These are phyloP conservation scores for Eurystomus glaucurus DNA, from an alignment of 2,797 vertebrate genomes.

Conservation along the genomic window DNA sequence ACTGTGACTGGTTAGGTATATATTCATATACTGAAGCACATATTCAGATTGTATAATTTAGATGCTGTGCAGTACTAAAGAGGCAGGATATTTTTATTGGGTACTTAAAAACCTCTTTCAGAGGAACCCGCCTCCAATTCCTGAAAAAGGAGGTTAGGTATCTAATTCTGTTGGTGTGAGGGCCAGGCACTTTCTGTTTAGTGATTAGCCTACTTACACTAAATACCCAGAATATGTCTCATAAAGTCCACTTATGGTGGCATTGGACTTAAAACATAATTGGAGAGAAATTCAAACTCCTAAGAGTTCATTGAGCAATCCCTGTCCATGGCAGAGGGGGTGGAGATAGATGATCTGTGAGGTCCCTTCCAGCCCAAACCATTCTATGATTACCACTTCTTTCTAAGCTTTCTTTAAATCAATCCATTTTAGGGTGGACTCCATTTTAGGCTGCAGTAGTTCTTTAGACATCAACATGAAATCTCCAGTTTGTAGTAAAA, in stretches of 20 bases:
- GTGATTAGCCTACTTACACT: neutral
- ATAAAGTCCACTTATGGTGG: neutral
- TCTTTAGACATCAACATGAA: neutral
- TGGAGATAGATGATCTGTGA: too few species aligned
- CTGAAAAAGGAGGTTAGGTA: neutral
- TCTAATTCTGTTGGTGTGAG: neutral
- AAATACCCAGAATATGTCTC: neutral
- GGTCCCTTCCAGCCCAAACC: too few species aligned
- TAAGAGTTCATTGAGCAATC: neutral
- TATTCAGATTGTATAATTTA: neutral
- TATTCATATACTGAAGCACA: neutral
- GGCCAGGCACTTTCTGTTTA: neutral
- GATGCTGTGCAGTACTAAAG: neutral
- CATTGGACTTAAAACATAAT: neutral
- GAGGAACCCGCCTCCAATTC: neutral
- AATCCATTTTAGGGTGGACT: neutral
- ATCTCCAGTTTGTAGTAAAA: neutral
- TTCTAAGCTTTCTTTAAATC: neutral
- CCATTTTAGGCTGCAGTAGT: rapidly evolving
- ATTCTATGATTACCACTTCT: neutral
- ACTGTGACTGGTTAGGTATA: neutral
- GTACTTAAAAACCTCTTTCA: neutral
- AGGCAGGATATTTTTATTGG: neutral
- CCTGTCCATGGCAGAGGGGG: too few species aligned
- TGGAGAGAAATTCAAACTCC: neutral